A percentile compares a stretch with the other conserved stretches of the same genome.
These are phyloP conservation scores for Myathropa florea DNA, from an alignment of 2,888 invertebrate genomes.

Conservation along the genomic window DNA sequence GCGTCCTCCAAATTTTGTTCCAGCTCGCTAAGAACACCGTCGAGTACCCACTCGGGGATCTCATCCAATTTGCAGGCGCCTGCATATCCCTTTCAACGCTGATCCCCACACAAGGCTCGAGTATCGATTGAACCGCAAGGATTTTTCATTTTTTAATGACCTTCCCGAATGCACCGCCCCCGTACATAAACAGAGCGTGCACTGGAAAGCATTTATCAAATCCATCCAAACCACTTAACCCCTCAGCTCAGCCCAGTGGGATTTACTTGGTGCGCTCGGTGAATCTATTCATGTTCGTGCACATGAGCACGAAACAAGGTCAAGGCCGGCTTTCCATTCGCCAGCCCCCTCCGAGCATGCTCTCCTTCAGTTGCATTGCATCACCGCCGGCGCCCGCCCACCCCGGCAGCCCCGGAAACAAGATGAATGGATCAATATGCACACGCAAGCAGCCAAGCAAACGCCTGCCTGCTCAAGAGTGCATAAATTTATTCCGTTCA, in stretches of 20 bases:
- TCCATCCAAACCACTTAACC: constrained; percentile 23
- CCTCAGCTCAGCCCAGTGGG: constrained; percentile 23
- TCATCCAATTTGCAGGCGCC: background rate
- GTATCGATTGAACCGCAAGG: constrained; percentile 17
- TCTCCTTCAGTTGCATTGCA: constrained; percentile 22
- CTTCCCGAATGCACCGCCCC: background rate
- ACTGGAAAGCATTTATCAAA: constrained; percentile 23
- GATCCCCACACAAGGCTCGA: background rate
- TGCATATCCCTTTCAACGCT: background rate
- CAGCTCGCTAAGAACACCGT: background rate
- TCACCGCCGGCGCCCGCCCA: no score
- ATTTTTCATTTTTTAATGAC: constrained; percentile 11
- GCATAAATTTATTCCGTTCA: constrained; percentile 53
- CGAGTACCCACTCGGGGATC: background rate
- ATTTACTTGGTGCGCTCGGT: constrained; percentile 8
- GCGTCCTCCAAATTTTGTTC: background rate
- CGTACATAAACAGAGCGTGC: background rate
- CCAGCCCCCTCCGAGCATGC: constrained; percentile 16
- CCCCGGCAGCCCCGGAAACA: constrained; percentile 29
- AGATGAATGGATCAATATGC: constrained; percentile 51
- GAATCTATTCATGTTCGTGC: constrained; percentile 35
- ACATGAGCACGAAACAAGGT: constrained; percentile 47
- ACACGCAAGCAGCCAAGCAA: background rate
- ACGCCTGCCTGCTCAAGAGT: constrained; percentile 27
- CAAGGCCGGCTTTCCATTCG: constrained; percentile 41